These are phyloP conservation scores for Epistrophella euchroma DNA, from an alignment of 2,888 invertebrate species.

Conservation along the genomic window DNA sequence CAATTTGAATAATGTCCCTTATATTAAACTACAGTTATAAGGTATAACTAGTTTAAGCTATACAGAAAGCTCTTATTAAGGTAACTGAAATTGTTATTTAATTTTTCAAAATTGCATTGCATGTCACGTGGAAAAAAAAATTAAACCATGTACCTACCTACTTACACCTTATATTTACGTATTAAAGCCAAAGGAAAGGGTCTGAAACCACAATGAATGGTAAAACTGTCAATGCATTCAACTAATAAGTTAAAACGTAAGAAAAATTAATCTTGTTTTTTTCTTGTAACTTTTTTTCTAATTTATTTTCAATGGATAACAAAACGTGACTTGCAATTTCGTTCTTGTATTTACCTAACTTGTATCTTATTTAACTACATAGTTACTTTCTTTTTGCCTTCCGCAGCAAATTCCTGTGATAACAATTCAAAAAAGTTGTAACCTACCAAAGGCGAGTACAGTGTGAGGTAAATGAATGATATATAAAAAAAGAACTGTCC, in stretches of 20 bases:
- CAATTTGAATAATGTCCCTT: slow-evolving; percentile 63
- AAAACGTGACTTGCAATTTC: slow-evolving; percentile 69
- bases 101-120: background rate
- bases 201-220: slow-evolving; percentile 54
- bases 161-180: too few species aligned
- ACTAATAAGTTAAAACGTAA: slow-evolving; percentile 27
- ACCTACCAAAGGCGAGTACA: slow-evolving; percentile 23
- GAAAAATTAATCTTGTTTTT: slow-evolving; percentile 34
- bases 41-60: background rate
- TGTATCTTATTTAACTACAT: slow-evolving; percentile 32
- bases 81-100: background rate
- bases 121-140: background rate
- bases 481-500: slow-evolving; percentile 15
- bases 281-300: slow-evolving; percentile 15
- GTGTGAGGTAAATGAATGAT: background rate
- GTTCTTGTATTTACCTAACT: slow-evolving; percentile 65
- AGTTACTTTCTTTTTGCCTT: slow-evolving; percentile 7
- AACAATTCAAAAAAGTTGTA: slow-evolving; percentile 65
- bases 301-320: slow-evolving; percentile 32
- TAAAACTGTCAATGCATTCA: slow-evolving; percentile 56
- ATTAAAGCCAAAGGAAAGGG: background rate
- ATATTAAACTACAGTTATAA: background rate
- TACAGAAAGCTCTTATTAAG: background rate
- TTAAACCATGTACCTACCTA: too few species aligned
- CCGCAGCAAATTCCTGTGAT: slow-evolving; percentile 64